These are phyloP conservation scores for Gnathonemus longibarbis DNA, from an alignment of 2,113 vertebrate genomes.

Conservation along the genomic window DNA sequence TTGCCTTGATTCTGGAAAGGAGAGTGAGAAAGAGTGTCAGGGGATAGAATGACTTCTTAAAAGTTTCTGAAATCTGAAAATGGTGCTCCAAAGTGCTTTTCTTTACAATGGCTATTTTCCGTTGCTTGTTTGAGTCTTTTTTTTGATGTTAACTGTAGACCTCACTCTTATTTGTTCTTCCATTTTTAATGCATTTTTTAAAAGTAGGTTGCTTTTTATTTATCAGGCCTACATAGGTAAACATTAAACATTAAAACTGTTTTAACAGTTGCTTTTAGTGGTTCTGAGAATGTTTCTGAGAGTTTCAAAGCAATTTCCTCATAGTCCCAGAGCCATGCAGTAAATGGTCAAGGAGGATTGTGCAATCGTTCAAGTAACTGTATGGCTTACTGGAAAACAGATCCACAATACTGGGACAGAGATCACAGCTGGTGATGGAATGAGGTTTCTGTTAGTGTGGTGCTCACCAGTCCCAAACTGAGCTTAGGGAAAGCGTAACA, in stretches of 20 bases:
- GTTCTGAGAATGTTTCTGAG: not conserved
- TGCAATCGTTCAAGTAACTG: not conserved
- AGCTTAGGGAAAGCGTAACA: constrained; percentile 27
- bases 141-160: not conserved
- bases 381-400: not conserved
- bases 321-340: not conserved
- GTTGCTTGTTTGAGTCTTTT: not conserved
- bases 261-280: not conserved
- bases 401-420: not conserved
- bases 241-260: not conserved
- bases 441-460: constrained; percentile 53
- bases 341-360: not conserved
- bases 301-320: not conserved
- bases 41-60: not conserved
- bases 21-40: not conserved
- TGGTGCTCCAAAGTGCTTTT: not conserved
- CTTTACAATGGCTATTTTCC: not conserved
- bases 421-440: constrained; percentile 46
- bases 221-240: not conserved
- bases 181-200: not conserved
- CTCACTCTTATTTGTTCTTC: not conserved
- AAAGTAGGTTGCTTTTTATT: not conserved
- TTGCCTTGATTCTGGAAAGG: not conserved
- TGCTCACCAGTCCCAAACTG: constrained; percentile 54
- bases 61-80: constrained; percentile 6